Evolutionary conservation across 2,888 invertebrate species (phyloP), one percentile per base, ranked within the genome.

Genomic region (Nemotelus pantherinus): DNA sequence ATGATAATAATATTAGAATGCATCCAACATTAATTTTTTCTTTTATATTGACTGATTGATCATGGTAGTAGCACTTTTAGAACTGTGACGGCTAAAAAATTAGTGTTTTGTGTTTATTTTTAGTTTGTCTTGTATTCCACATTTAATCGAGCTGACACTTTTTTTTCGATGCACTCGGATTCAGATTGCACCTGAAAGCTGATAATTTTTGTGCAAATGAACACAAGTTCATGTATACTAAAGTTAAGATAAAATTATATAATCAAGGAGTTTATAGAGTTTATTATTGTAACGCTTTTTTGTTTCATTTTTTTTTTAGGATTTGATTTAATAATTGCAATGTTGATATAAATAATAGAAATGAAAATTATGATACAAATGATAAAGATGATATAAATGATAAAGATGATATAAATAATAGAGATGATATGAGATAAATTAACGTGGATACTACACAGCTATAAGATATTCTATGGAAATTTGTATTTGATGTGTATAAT

Each of bases 401-500:
- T 60, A 60, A 7, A 2, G 7, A 60, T 60, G 60, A 25, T 60
- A 60, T 25, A 60, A n/a, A 39, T 60, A 39, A 7, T 41, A 41
- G 41, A 60, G 39, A 60, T 7, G 50, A 50, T 50, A 7, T 25
- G 25, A 25, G 25, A 25, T 25, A 25, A 25, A 25, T 25, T 25
- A 25, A 25, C 25, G 9, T 7, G 50, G 50, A 50, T 50, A 9
- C 50, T 50, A 50, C 50, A 50, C 50, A 50, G 50, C 3, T 25
- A 39, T 39, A 41, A 3, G 41, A 39, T 7, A 41, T 25, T 41
- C 25, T 60, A 39, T 39, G 60, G 41, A 60, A 60, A 5, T 39
- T 60, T 60, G 60, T 60, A 60, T 39, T 25, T 60, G 47, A 9
- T 41, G 45, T 65, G 65, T 65, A 48, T 39, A n/a, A 68, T 68